Evolutionary conservation across 1,140 invertebrate genomes (phyloP), one percentile per base, ranked within the genome.

Genomic region (Dysdera silvatica): DNA sequence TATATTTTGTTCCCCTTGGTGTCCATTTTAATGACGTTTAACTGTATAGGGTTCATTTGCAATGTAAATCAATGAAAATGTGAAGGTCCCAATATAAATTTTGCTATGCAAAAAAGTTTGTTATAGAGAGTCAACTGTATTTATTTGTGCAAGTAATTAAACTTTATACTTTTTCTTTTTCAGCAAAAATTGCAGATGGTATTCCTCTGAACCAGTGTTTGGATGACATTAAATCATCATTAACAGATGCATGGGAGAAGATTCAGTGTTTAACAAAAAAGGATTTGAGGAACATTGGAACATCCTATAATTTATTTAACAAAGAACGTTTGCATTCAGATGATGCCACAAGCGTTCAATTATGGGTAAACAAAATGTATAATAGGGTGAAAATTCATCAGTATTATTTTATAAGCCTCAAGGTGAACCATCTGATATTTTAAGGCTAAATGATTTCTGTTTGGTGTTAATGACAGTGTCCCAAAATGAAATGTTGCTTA

Each of bases 281-380:
- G n/a, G 55, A 57, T 47, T 24, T 57, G 14, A 26, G 16, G 16
- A 57, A 40, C 29, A 57, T 57, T 24, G 40, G n/a, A 45, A 57
- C 24, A 14, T 28, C 29, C n/a, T 31, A 24, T 3, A 26, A n/a
- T 20, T 18, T 57, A 8, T 10, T 7, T 41, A 3, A 20, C 18
- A 12, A 24, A n/a, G 33, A 40, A 40, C 20, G 43, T 12, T 16
- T 18, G 23, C 41, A 57, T 47, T 18, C 32, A 20, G 24, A 32
- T 52, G 58, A 61, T 7, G n/a, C 51, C 5, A 20, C 47, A 8
- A 61, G 59, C 54, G 51, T 61, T 18, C 28, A 37, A 28, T 26
- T 54, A 3, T 54, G 49, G 49, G 51, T 61, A 16, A 20, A 52
- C 16, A 20, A 28, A 8, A 61, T 61, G 49, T 31, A 28, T 8